Base-by-base conservation (phyloP, 2,888 invertebrate genomes). In the Parelbella ahira region DNA sequence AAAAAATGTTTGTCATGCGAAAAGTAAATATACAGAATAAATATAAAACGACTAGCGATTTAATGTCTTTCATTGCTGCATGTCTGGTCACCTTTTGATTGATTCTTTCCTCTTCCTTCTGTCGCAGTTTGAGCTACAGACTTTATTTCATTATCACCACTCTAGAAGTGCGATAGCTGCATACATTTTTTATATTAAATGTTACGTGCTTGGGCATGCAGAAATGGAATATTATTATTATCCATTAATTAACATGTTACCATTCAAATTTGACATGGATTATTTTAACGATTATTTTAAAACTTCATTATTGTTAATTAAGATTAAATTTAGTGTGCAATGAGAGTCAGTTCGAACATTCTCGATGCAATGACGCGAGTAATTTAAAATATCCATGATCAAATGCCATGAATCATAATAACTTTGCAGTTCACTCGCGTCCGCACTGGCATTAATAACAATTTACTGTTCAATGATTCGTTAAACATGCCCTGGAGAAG, bases 161-260 rank as follows among this genome's bases (percentile, higher is more conserved):
- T 54, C 62, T 62, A 68, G 61, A 58, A 54, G 56, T 58, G 56
- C 53, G 57, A 68, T 81, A 78, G 75, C 61, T 74, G 71, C 76
- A 73, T 78, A 70, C 79, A 73, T 72, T 80, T 74, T 55, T 19
- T 61, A 60, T 54, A n/a, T 56, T 60, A 67, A 76, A 76, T 74
- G 75, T 73, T 74, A 63, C 76, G 75, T 82, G 86, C 84, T 86
- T 87, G 76, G 86, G 86, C 87, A 86, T 87, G 87, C 87, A 87
- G 87, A 83, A 84, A 87, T 86, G 84, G 72, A 71, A 69, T 69
- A 67, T 58, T 68, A n/a, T n/a, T n/a, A n/a, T n/a, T n/a, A n/a
- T n/a, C n/a, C 62, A 67, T 72, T 62, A 57, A n/a, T 72, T 66
- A 60, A 63, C 60, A 50, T 60, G 39, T 36, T 46, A 37, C 33